Evolutionary conservation across 2,113 vertebrate genomes (phyloP).

Genomic region (Oreochromis niloticus): DNA sequence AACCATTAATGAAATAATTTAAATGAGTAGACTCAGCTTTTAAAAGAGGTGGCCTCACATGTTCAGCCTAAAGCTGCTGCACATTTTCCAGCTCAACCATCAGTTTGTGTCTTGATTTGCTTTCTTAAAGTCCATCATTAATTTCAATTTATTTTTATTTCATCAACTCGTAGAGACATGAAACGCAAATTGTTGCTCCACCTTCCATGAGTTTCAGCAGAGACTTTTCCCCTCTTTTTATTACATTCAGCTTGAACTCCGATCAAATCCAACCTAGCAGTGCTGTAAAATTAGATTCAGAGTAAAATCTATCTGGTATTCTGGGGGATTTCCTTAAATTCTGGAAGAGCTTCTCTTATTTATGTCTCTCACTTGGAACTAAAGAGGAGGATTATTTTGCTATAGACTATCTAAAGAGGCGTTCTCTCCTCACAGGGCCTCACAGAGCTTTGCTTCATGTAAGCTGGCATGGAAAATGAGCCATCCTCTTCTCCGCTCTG

Average conservation of each 20-base stretch:
- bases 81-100: neutral
- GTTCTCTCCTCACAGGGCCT: neutral
- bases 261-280: neutral
- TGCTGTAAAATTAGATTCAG: neutral
- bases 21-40: neutral
- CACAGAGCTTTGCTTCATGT: slow-evolving; percentile 11
- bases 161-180: neutral
- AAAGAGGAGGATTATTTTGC: neutral
- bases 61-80: neutral
- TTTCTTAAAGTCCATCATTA: neutral
- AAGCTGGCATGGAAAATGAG: slow-evolving; percentile 51
- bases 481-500: slow-evolving; percentile 9
- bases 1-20: neutral
- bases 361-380: neutral
- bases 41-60: neutral
- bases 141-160: neutral
- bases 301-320: neutral
- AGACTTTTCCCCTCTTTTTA: neutral
- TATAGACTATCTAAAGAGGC: neutral
- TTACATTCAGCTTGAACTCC: neutral
- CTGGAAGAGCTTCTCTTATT: neutral
- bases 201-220: neutral
- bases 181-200: neutral
- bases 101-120: neutral
- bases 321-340: neutral